Conservation (phyloP, 2,113 vertebrate species). For the Microcebus tavaratra region DNA sequence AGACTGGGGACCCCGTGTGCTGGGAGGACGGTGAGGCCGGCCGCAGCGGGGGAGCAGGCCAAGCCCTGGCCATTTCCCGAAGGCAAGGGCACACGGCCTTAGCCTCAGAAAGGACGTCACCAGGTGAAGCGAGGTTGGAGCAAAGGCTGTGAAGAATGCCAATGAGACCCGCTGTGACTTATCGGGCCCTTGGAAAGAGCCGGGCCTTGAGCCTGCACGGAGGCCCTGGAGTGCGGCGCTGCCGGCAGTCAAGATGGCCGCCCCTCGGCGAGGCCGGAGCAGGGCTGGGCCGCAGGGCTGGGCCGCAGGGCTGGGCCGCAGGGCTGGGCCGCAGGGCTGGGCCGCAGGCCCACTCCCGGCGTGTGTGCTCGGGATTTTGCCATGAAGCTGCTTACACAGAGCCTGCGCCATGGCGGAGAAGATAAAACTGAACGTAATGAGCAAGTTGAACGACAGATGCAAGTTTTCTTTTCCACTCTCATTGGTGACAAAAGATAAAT, state of each 20-base stretch:
- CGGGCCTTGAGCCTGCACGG: no score
- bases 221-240: background rate
- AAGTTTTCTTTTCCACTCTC: background rate
- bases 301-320: no score
- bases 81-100: background rate
- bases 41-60: fast-evolving
- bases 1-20: fast-evolving
- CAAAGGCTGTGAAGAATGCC: background rate
- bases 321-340: background rate
- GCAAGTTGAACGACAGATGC: no score
- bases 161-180: no score
- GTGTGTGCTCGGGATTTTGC: background rate
- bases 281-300: background rate
- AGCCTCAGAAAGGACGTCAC: background rate
- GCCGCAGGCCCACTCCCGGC: no score
- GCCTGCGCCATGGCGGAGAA: background rate
- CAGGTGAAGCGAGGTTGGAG: background rate
- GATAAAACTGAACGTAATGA: background rate
- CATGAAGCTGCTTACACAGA: fast-evolving
- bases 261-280: background rate
- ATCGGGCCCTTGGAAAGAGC: background rate
- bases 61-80: background rate
- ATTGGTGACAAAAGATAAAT: background rate
- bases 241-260: background rate
- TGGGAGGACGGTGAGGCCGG: background rate